Percentiles rank a stretch among this genome's conserved stretches.
Evolutionary conservation across 2,888 invertebrate genomes (phyloP).

Genomic region (Pristionchus fissidentatus): DNA sequence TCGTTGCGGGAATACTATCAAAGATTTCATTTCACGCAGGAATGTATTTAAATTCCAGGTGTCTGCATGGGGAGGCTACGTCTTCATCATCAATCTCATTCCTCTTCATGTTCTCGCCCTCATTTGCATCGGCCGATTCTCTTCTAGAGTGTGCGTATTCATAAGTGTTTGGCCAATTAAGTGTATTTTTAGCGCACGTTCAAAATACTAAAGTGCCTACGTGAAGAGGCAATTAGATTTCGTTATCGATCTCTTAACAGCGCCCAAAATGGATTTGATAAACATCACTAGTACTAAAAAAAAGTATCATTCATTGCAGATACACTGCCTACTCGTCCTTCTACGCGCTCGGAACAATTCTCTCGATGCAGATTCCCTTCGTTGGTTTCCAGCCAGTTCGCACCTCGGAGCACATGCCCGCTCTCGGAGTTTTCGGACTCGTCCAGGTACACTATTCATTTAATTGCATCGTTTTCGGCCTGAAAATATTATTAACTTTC

Average conservation of each 20-base stretch:
- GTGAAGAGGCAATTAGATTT: too few relatives aligned
- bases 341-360: conserved; percentile 92
- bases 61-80: conserved; percentile 99
- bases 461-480: not conserved
- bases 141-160: conserved; percentile 22
- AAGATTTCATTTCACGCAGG: conserved; percentile 79
- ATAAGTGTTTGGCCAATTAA: not conserved
- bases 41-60: conserved; percentile 76
- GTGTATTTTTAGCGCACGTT: not conserved
- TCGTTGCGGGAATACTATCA: not conserved
- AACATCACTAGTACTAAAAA: not conserved
- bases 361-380: conserved; percentile 91
- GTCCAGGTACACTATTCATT: conserved; percentile 82
- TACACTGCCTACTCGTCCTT: conserved; percentile 90
- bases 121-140: conserved; percentile 91
- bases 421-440: conserved; percentile 94
- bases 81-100: conserved; percentile 98
- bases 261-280: not conserved
- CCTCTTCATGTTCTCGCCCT: conserved; percentile 96
- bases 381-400: conserved; percentile 97
- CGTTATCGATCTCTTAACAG: not conserved
- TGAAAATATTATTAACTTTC: too few relatives aligned
- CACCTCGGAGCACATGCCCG: conserved; percentile 99
- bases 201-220: too few relatives aligned
- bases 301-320: too few relatives aligned